A percentile compares a stretch with the other conserved stretches of the same genome.
These are phyloP conservation scores for Iselma pallidipennis DNA, from an alignment of 2,888 invertebrate genomes.

Conservation along the genomic window DNA sequence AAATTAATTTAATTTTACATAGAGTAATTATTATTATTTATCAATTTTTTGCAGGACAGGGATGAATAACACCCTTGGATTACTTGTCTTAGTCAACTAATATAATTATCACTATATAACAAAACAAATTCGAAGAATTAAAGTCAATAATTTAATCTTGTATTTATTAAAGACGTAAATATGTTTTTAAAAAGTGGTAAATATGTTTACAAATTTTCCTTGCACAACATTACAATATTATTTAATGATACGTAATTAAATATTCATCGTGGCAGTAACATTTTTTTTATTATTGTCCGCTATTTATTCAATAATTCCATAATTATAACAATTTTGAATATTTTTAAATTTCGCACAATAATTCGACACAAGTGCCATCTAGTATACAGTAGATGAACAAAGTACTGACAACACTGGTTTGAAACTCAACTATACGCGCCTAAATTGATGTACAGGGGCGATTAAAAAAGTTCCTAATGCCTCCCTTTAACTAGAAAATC, in stretches of 20 bases:
- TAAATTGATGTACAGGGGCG: too few relatives aligned
- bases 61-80: background rate
- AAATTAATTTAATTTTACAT: background rate
- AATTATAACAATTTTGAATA: background rate
- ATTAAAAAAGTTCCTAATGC: too few relatives aligned
- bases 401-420: background rate
- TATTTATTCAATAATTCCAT: background rate
- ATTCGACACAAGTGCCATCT: background rate
- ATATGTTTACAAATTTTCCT: constrained; percentile 26
- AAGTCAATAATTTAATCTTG: constrained; percentile 26
- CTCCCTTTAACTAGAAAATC: too few relatives aligned
- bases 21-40: background rate
- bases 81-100: background rate
- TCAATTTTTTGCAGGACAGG: background rate
- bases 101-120: constrained; percentile 10
- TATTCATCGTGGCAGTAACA: background rate
- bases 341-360: background rate
- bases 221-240: constrained; percentile 13
- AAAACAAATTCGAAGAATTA: constrained; percentile 24
- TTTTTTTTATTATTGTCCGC: background rate
- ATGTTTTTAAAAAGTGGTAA: constrained; percentile 17
- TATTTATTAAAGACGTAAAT: constrained; percentile 26
- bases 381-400: background rate
- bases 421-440: background rate
- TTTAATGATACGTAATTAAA: background rate